These are phyloP conservation scores for Trachymyrmex septentrionalis DNA, from an alignment of 1,140 invertebrate species.

Conservation along the genomic window DNA sequence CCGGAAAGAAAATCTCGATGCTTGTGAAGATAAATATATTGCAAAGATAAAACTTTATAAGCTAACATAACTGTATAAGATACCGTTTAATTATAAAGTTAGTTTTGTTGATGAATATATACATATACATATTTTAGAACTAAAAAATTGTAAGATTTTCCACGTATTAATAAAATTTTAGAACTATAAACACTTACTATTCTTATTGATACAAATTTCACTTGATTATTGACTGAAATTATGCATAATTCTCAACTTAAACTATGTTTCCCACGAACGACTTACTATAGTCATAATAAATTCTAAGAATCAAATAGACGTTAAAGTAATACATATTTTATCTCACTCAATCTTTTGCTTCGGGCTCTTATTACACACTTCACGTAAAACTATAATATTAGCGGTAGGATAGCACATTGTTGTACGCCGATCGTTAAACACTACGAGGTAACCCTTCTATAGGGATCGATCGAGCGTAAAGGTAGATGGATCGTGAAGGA, in stretches of 20 bases:
- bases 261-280: not conserved
- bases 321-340: conserved; percentile 49
- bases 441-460: conserved; percentile 51
- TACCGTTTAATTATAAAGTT: not conserved
- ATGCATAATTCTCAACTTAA: not conserved
- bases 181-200: not conserved
- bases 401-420: conserved; percentile 49
- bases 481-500: conserved; percentile 42
- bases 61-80: not conserved
- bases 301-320: conserved; percentile 27
- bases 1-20: conserved; percentile 10
- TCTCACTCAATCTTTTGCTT: conserved; percentile 23
- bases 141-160: not conserved
- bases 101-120: not conserved
- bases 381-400: conserved; percentile 55
- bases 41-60: not conserved
- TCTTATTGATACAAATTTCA: not conserved
- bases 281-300: conserved; percentile 16
- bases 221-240: not conserved
- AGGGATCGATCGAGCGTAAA: conserved; percentile 55
- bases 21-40: not conserved
- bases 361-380: conserved; percentile 40
- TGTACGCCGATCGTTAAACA: conserved; percentile 50
- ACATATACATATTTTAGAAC: not conserved
- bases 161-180: not conserved